Percentiles rank a stretch among this genome's conserved stretches.
Evolutionary conservation across 2,797 vertebrate genomes (phyloP).

Genomic region (Lindbergichthys nudifrons): DNA sequence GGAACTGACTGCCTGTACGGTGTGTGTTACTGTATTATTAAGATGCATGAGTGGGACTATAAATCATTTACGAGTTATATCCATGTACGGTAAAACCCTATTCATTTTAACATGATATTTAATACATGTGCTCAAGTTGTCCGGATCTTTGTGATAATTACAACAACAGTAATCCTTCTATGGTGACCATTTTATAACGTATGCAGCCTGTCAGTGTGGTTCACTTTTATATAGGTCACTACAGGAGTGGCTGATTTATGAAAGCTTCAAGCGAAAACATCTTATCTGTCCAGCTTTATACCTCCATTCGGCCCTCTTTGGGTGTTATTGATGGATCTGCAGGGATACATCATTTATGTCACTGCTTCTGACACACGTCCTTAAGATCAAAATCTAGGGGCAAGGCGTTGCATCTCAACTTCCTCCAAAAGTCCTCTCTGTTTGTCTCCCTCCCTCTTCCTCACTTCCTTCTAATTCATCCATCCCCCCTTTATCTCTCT

Average conservation of each 20-base stretch:
- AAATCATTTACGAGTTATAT: conserved; percentile 47
- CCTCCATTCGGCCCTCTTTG: conserved; percentile 83
- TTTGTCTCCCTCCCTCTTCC: conserved; percentile 14
- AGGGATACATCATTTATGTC: conserved; percentile 83
- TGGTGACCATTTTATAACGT: conserved; percentile 70
- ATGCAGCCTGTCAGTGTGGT: conserved; percentile 66
- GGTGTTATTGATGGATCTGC: conserved; percentile 84
- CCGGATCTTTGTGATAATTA: conserved; percentile 59
- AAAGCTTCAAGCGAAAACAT: conserved; percentile 74
- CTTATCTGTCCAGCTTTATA: conserved; percentile 84
- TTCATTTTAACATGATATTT: conserved; percentile 61
- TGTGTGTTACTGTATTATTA: conserved; percentile 32
- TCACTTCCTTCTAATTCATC: not conserved
- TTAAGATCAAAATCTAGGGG: conserved; percentile 69
- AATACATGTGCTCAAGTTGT: conserved; percentile 58
- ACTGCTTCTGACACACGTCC: conserved; percentile 69
- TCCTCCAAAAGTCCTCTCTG: conserved; percentile 30
- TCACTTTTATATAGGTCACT: conserved; percentile 82
- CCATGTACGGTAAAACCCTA: conserved; percentile 42
- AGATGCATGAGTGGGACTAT: conserved; percentile 25
- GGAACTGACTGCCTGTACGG: conserved; percentile 24
- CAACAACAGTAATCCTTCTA: conserved; percentile 71
- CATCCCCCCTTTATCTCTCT: not conserved
- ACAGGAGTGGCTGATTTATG: conserved; percentile 81
- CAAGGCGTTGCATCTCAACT: conserved; percentile 46